Evolutionary conservation across 2,113 vertebrate species (phyloP), one percentile per base, ranked within the genome.

Genomic region (Zapornia atra): DNA sequence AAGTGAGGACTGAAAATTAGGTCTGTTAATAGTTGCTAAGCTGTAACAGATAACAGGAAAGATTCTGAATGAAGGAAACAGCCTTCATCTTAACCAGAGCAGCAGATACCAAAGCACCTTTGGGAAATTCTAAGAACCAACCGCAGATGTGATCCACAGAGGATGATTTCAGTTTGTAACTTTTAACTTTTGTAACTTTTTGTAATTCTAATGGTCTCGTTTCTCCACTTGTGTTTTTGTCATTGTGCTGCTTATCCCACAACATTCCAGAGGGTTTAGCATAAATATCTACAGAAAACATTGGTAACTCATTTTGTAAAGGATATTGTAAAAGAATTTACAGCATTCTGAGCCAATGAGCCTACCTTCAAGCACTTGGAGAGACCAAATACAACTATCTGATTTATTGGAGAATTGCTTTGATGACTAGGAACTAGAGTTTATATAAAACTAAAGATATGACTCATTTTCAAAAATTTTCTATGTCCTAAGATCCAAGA

Each of bases 21-120:
- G 86, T 71, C 50, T 57, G 68, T 69, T 95, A 82, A 94, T 91
- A 87, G 73, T 86, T 96, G 68, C 61, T 90, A 85, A 92, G n/a
- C 48, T 88, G 16, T 80, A 73, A 54, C 17, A 90, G 44, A 33
- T 66, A 79, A 75, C 56, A 88, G 54, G 78, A 85, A 59, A 82
- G 11, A 81, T 54, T 46, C 64, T 64, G 48, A 69, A 60, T 65
- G 8, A 16, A 84, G 60, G 57, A 59, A 70, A 88, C 57, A 71
- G 6, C 7, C 17, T 17, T 60, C 38, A 9, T 15, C 71, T 40
- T 63, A 78, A 13, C 82, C 34, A 36, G 15, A 51, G 42, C 60
- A n/a, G 50, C 11, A 36, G 42, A 9, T 59, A 64, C 40, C 60
- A 76, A 79, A 86, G 33, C n/a, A 34, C 25, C 50, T 78, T 66